Evolutionary conservation across 2,888 invertebrate genomes (phyloP).

Genomic region (Dolomedes plantarius): DNA sequence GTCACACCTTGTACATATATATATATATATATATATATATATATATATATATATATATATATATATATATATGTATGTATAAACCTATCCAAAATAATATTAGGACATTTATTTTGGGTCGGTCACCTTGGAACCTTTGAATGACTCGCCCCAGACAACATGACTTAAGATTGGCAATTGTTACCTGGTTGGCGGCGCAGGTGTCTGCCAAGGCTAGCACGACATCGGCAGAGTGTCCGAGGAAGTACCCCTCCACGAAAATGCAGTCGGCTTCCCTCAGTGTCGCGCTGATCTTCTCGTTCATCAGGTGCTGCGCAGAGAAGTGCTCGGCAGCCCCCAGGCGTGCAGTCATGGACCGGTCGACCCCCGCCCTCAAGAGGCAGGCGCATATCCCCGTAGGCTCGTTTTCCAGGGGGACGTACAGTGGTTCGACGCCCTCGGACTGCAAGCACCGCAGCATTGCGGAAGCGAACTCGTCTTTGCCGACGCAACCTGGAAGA

Average conservation of each 20-base stretch:
- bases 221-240: conserved; percentile 40
- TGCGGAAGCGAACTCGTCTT: conserved; percentile 46
- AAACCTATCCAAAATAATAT: no score
- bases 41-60: no score
- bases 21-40: no score
- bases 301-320: conserved; percentile 23
- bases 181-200: conserved; percentile 7
- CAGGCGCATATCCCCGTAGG: conserved; percentile 66
- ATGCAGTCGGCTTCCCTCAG: conserved; percentile 40
- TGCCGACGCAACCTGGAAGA: conserved; percentile 56
- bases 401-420: conserved; percentile 12
- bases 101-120: no score
- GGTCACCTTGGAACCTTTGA: no score
- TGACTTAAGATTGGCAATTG: no score
- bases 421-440: conserved; percentile 56
- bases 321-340: conserved; percentile 53
- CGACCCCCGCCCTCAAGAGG: conserved; percentile 33
- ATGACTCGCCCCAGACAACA: no score
- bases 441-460: conserved; percentile 24
- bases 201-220: conserved; percentile 27
- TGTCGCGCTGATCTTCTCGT: conserved; percentile 10
- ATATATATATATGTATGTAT: no score
- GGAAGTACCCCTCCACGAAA: conserved; percentile 58
- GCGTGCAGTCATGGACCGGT: conserved; percentile 50
- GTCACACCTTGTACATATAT: no score